Percentiles rank a stretch among this genome's conserved stretches.
Evolutionary conservation across 53 echinoderm and acorn worm genomes (phyloP).

Genomic region (Paracentrotus lividus): DNA sequence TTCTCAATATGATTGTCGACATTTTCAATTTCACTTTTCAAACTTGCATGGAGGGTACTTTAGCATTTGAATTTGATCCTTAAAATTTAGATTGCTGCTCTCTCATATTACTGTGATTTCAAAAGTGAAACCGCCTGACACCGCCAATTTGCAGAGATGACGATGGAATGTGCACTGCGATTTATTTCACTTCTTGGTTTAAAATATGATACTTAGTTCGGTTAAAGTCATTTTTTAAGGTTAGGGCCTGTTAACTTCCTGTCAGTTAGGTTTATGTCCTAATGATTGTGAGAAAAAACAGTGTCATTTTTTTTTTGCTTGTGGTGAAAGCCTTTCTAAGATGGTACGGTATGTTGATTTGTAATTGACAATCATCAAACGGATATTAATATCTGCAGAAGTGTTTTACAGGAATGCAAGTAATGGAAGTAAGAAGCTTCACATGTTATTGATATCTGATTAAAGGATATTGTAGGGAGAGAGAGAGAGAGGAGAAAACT

Average conservation of each 20-base stretch:
- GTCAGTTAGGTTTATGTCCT: background rate
- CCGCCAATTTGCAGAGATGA: slow-evolving; percentile 38
- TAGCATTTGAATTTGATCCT: slow-evolving; percentile 25
- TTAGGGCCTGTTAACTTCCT: background rate
- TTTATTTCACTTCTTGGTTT: slow-evolving; percentile 7
- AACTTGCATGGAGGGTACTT: slow-evolving; percentile 54
- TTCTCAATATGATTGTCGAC: background rate
- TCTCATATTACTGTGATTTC: slow-evolving; percentile 9
- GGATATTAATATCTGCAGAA: background rate
- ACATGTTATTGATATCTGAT: too few species aligned
- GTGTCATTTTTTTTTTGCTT: background rate
- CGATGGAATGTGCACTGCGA: slow-evolving; percentile 25
- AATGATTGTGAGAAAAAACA: background rate
- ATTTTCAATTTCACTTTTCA: background rate
- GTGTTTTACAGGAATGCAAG: background rate
- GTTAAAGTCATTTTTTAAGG: background rate
- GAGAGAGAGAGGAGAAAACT: too few species aligned
- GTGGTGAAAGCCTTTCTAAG: background rate
- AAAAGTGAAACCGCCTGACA: slow-evolving; percentile 44
- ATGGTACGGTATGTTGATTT: too few species aligned
- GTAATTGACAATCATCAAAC: too few species aligned
- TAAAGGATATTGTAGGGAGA: too few species aligned
- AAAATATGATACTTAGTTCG: background rate
- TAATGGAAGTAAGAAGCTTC: too few species aligned
- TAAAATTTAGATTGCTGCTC: slow-evolving; percentile 27